A percentile compares a stretch with the other conserved stretches of the same genome.
These are phyloP conservation scores for Mactra quadrangularis DNA, from an alignment of 1,140 invertebrate genomes.

Conservation along the genomic window DNA sequence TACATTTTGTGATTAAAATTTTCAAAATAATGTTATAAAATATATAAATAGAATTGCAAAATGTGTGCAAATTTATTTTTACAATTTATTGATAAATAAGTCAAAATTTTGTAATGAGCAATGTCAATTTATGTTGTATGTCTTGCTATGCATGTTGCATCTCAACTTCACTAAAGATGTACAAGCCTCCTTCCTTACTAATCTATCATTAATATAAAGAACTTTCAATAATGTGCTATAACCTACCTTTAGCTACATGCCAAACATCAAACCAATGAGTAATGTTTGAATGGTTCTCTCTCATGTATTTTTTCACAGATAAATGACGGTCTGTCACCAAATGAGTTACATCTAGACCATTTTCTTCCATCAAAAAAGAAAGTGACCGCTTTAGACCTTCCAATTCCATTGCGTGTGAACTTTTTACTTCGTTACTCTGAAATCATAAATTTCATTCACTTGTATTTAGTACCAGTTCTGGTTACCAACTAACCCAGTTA, in stretches of 20 bases:
- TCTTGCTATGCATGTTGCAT: too few relatives aligned
- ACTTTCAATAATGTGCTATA: neutral
- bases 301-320: constrained; percentile 41
- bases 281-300: constrained; percentile 26
- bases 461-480: neutral
- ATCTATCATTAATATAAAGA: too few relatives aligned
- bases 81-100: too few relatives aligned
- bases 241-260: constrained; percentile 63
- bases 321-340: constrained; percentile 50
- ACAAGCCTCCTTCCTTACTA: too few relatives aligned
- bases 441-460: neutral
- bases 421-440: constrained; percentile 58
- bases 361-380: neutral
- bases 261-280: constrained; percentile 58
- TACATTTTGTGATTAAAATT: too few relatives aligned
- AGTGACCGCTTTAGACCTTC: constrained; percentile 27
- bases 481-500: neutral
- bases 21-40: too few relatives aligned
- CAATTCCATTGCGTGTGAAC: constrained; percentile 33
- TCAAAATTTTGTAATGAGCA: too few relatives aligned
- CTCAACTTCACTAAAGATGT: too few relatives aligned
- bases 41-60: too few relatives aligned
- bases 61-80: too few relatives aligned
- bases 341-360: neutral
- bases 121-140: too few relatives aligned